Evolutionary conservation across 2,797 vertebrate genomes (phyloP), one percentile per base, ranked within the genome.

Genomic region (Podargus strigoides): DNA sequence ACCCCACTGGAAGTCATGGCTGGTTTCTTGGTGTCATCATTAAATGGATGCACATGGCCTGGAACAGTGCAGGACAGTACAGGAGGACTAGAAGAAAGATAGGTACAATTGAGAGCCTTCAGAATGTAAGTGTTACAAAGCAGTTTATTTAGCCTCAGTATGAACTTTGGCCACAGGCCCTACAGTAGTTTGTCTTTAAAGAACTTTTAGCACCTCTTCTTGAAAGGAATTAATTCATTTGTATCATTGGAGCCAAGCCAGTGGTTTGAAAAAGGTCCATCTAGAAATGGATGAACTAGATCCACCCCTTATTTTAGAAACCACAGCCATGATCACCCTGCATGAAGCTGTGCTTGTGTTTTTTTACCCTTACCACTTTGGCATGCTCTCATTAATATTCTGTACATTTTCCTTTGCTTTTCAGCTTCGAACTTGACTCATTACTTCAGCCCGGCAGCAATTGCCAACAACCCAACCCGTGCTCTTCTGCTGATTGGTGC

Each of bases 371-470:
- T 79, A 14, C 32, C n/a, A 2, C 53, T 64, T 62, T 28, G 6
- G 14, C 42, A 5, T 2, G 3, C n/a, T 0, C 53, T 76, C 26
- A 0, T 72, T 96, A 87, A 95, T 36, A 30, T 15, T 28, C 67
- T n/a, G 30, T 14, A 8, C 14, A 5, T 95, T 77, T 94, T 9
- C 59, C 73, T 96, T 96, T 95, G 53, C 87, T 85, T 97, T 81
- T 2, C 97, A 98, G 98, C 98, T 44, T 97, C 98, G 85, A 98
- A 99, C 97, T 85, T 99, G 95, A 98, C 98, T 70, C 99, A 99
- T 90, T 99, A 99, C 97, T 99, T 99, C 97, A 99, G 98, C 96
- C 98, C 98, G 0, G 98, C 98, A 0, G 98, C 98, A 1, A 98
- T 99, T 68, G 98, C 98, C 97, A 98, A 81, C 98, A 99, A 98